These are phyloP conservation scores for Maylandia zebra DNA, from an alignment of 2,113 vertebrate species.

Conservation along the genomic window DNA sequence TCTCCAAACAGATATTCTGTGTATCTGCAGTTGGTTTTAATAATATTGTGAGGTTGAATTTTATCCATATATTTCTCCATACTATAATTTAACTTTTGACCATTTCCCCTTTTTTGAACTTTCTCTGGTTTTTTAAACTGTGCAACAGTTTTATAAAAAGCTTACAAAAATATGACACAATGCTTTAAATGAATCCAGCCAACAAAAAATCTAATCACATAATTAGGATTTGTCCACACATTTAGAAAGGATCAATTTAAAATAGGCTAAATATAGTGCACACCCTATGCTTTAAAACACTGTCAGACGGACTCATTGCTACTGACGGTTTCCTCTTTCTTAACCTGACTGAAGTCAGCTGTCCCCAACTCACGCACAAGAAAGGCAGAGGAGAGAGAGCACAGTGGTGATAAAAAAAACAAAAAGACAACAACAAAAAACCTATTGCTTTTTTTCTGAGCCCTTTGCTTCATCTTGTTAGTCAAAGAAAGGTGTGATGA, in stretches of 20 bases:
- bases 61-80: not conserved
- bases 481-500: not conserved
- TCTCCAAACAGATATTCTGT: not conserved
- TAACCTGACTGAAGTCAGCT: not conserved
- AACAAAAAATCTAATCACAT: not conserved
- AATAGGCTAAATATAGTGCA: not conserved
- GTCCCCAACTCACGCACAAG: not conserved
- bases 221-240: not conserved
- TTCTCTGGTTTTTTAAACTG: not conserved
- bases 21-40: not conserved
- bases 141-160: not conserved
- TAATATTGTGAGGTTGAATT: not conserved
- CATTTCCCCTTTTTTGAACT: not conserved
- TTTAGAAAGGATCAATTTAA: not conserved
- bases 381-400: not conserved
- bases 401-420: not conserved
- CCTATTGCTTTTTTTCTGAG: not conserved
- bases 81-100: rapidly evolving
- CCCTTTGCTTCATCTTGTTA: not conserved
- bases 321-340: not conserved
- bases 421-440: not conserved
- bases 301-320: not conserved
- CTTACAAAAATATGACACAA: not conserved
- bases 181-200: not conserved
- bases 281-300: not conserved